Conservation (phyloP, 2,113 vertebrate genomes). For the Microcebus murinus region DNA sequence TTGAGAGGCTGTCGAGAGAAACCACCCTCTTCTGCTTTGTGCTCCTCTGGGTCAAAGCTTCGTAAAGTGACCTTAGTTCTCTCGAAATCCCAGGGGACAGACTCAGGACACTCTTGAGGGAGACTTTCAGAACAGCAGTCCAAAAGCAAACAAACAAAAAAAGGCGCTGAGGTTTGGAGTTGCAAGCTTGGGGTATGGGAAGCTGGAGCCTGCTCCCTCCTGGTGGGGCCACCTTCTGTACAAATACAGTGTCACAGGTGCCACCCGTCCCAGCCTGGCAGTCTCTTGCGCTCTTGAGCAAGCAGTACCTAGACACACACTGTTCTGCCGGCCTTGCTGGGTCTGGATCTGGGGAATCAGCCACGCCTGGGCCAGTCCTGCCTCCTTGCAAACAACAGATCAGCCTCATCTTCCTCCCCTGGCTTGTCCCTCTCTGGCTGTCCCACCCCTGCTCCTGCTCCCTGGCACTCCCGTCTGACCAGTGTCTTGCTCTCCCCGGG, state of each 20-base stretch:
- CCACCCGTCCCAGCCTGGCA: fast-evolving
- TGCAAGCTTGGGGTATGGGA: background rate
- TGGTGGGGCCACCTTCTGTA: background rate
- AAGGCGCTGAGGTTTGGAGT: background rate
- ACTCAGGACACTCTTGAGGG: background rate
- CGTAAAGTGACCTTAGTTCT: background rate
- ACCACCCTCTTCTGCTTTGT: background rate
- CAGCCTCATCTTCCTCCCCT: background rate
- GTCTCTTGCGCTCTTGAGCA: background rate
- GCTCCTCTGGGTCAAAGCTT: background rate
- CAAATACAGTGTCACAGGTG: background rate
- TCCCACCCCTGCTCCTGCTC: background rate
- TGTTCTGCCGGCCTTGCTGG: fast-evolving
- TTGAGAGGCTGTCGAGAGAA: background rate
- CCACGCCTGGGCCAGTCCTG: background rate
- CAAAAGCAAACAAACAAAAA: background rate
- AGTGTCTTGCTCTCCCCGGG: background rate
- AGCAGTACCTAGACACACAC: fast-evolving
- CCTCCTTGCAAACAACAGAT: background rate
- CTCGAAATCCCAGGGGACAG: background rate
- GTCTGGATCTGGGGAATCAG: background rate
- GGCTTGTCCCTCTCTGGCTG: background rate
- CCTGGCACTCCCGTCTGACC: background rate
- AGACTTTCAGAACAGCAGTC: background rate
- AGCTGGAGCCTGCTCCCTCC: background rate